Evolutionary conservation across 1,140 invertebrate genomes (phyloP).

Genomic region (Octopus bimaculoides): DNA sequence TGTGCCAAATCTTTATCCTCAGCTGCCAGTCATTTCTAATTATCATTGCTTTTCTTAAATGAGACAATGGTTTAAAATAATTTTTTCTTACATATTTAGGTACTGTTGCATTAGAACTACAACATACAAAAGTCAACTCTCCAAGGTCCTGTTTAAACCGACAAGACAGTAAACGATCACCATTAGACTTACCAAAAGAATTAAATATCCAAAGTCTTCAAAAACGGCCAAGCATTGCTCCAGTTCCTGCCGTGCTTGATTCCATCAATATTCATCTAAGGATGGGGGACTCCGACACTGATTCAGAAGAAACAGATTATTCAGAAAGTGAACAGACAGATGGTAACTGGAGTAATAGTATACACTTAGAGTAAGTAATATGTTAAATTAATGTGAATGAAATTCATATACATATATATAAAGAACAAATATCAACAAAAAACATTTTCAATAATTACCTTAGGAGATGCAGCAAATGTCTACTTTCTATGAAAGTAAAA

Average conservation of each 20-base stretch:
- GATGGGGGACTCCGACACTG: constrained; percentile 31
- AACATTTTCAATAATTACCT: too few relatives aligned
- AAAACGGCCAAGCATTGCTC: constrained; percentile 57
- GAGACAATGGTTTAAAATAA: not conserved
- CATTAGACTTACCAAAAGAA: constrained; percentile 44
- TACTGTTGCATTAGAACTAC: constrained; percentile 49
- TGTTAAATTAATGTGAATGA: not conserved
- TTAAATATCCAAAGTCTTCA: constrained; percentile 43
- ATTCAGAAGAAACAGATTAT: constrained; percentile 20
- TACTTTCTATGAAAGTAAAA: too few relatives aligned
- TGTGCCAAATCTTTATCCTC: too few relatives aligned
- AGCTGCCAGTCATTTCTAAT: too few relatives aligned
- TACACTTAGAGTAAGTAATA: constrained; percentile 10
- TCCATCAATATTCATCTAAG: constrained; percentile 41
- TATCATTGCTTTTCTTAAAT: too few relatives aligned
- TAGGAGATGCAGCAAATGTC: too few relatives aligned
- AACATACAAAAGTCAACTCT: constrained; percentile 35
- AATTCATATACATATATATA: too few relatives aligned
- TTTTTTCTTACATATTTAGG: constrained; percentile 32
- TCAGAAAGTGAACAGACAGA: not conserved
- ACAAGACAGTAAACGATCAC: constrained; percentile 25
- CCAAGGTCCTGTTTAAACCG: constrained; percentile 18
- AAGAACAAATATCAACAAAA: too few relatives aligned
- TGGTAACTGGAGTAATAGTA: not conserved
- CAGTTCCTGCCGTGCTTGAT: constrained; percentile 57